A percentile compares a stretch with the other conserved stretches of the same genome.
phyloP scores from a whole-genome alignment of 1,140 invertebrate species.

The Calliopsis andreniformis region DNA sequence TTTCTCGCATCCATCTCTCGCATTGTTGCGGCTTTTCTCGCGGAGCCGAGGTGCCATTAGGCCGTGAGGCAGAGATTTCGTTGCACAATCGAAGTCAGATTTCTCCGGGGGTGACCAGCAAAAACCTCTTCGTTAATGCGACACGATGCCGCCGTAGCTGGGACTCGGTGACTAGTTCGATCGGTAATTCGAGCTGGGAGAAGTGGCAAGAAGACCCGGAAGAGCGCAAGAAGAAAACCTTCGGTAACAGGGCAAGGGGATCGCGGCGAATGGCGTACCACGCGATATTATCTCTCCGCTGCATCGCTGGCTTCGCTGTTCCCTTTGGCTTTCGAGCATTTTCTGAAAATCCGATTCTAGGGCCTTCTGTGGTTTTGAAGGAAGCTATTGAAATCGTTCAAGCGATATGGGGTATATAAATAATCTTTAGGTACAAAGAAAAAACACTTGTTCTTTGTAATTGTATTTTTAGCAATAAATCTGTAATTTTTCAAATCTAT shows the following conservation, averaged over 20 bases:
- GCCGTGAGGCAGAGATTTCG: conserved; percentile 6
- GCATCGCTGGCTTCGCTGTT: conserved; percentile 9
- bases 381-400: too few relatives aligned
- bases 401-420: too few relatives aligned
- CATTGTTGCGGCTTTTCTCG: background rate
- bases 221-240: conserved; percentile 69
- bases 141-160: conserved; percentile 59
- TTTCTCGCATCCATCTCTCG: background rate
- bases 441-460: too few relatives aligned
- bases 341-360: conserved; percentile 14
- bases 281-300: conserved; percentile 55
- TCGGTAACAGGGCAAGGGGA: conserved; percentile 68
- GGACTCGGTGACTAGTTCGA: conserved; percentile 65
- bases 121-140: conserved; percentile 42
- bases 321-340: background rate
- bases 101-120: conserved; percentile 27
- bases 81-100: conserved; percentile 35
- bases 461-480: too few relatives aligned
- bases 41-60: background rate
- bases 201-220: conserved; percentile 71
- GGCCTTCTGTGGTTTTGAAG: too few relatives aligned
- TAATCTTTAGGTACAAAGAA: too few relatives aligned
- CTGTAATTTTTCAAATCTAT: too few relatives aligned
- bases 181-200: conserved; percentile 67
- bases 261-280: conserved; percentile 70